Evolutionary conservation across 2,797 vertebrate genomes (phyloP).

Genomic region (Atherinosoma microstoma): DNA sequence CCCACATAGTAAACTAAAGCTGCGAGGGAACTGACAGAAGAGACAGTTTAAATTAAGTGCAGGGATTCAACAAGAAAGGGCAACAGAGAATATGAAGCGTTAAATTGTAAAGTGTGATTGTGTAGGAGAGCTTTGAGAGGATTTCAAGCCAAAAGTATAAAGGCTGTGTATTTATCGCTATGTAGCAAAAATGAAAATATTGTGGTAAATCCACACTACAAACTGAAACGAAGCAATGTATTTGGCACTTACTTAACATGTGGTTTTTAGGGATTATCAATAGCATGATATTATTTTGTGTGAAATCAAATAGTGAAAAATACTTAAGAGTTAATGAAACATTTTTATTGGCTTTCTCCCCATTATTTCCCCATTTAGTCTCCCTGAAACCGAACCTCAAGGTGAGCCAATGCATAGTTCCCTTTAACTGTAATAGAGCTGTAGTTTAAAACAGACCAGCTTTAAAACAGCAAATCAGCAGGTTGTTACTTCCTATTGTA

Average conservation of each 20-base stretch:
- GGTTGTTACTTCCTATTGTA: background rate
- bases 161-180: conserved; percentile 37
- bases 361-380: background rate
- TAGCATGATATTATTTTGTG: background rate
- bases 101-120: conserved; percentile 60
- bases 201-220: background rate
- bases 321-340: background rate
- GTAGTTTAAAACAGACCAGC: background rate
- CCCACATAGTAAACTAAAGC: conserved; percentile 63
- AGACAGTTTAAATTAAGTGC: conserved; percentile 73
- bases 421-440: conserved; percentile 7
- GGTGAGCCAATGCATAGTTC: conserved; percentile 1
- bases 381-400: conserved; percentile 7
- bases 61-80: conserved; percentile 66
- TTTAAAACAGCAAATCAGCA: background rate
- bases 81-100: conserved; percentile 49
- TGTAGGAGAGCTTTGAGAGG: conserved; percentile 51
- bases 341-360: background rate
- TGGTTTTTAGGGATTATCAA: conserved; percentile 1
- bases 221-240: background rate
- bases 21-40: conserved; percentile 56
- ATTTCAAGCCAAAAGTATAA: conserved; percentile 47
- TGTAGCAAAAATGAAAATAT: conserved; percentile 29
- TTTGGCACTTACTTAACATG: conserved; percentile 8
- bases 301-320: background rate